A percentile compares a stretch with the other conserved stretches of the same genome.
phyloP scores from a whole-genome alignment of 2,113 vertebrate species.

The Furnarius figulus region DNA sequence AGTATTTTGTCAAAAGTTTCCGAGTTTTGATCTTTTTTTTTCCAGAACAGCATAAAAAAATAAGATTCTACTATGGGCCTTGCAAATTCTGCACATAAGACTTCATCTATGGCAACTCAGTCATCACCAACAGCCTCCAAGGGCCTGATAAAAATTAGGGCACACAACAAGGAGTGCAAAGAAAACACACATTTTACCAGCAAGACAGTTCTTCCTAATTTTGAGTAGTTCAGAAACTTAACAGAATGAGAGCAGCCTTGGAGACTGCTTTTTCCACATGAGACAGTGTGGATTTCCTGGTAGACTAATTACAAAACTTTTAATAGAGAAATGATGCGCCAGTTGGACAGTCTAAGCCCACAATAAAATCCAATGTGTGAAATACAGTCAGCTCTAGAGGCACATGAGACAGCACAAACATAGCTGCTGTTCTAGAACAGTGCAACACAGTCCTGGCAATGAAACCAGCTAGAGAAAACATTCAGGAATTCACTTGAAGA shows the following conservation, averaged over 20 bases:
- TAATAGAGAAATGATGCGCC: not conserved
- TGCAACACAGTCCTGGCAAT: not conserved
- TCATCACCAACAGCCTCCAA: not conserved
- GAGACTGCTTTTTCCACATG: not conserved
- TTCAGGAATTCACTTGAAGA: not conserved
- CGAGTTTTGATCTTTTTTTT: not conserved
- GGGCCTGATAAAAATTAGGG: not conserved
- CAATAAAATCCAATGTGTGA: not conserved
- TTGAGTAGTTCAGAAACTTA: not conserved
- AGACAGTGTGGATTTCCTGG: not conserved
- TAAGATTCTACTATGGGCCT: not conserved
- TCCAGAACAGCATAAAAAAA: not conserved
- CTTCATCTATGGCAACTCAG: not conserved
- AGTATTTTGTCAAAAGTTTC: not conserved
- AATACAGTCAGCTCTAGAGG: not conserved
- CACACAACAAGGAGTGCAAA: not conserved
- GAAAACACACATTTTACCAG: not conserved
- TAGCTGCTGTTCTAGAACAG: not conserved
- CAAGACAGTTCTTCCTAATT: not conserved
- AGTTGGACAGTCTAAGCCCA: not conserved
- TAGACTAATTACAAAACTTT: not conserved
- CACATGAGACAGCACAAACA: not conserved
- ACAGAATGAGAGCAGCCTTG: not conserved
- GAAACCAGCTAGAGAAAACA: not conserved
- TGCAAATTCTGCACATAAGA: not conserved